Base-by-base conservation (phyloP, 2,888 invertebrate genomes). In the Poecilobothrus nobilitatus region DNA sequence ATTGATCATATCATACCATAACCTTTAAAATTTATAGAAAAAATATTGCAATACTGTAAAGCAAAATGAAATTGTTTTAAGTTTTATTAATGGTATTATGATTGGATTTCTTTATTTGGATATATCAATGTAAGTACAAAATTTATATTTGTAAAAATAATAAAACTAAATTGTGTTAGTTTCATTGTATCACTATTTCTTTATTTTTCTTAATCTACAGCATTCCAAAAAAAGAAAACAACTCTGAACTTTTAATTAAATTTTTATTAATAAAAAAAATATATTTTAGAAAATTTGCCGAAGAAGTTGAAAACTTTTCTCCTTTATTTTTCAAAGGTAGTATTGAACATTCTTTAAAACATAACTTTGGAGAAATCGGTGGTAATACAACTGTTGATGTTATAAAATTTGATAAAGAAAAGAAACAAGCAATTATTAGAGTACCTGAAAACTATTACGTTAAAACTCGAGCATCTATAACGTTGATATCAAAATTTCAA, bases 281-380 rank as follows among this genome's bases (percentile, higher is more conserved):
- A 41, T 41, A 2, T 53, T 53, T 9, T 15, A 65, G 65, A 20
- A 37, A 34, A 20, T 18, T 65, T 20, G 33, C 65, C 34, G 37
- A 37, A 20, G 33, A 65, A 65, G 18, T 33, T 33, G 37, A 65
- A 33, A 33, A 33, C 69, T 75, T 86, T 70, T 83, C 84, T 62
- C 78, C 82, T 2, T 83, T 82, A 3, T 86, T 82, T 74, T 82
- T 88, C 70, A 87, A 86, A 75, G 85, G 85, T 66, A 85, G 86
- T 76, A 83, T 89, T 71, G 77, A 84, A 69, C 78, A 83, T 68
- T 83, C 85, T 6, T 74, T 88, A 70, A 80, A 78, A 67, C 78
- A 81, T 69, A 74, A 88, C 66, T 86, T 88, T 77, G 88, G 88
- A 6, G 86, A 86, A 79, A 83, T 84, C 74, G 86, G 85, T 67